phyloP scores from a whole-genome alignment of 2,888 invertebrate species.

The Kryphioiulus occultus region DNA sequence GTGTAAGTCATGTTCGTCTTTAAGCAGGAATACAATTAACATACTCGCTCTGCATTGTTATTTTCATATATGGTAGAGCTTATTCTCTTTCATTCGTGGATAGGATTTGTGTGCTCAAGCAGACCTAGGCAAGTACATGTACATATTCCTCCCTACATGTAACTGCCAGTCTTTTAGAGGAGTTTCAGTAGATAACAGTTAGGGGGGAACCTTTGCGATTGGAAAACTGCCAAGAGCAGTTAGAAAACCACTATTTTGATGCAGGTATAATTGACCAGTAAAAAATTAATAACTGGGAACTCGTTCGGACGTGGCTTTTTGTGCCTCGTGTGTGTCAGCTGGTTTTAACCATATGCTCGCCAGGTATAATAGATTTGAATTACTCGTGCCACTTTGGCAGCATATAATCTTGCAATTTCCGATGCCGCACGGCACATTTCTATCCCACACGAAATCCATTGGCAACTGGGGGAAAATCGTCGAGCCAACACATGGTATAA shows the following conservation, averaged over 20 bases:
- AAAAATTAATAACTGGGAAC: slow-evolving; percentile 39
- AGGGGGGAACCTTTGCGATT: not conserved
- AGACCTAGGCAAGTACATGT: too few relatives aligned
- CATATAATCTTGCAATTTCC: slow-evolving; percentile 34
- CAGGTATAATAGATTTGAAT: slow-evolving; percentile 39
- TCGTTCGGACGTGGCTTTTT: slow-evolving; percentile 36
- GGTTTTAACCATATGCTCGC: slow-evolving; percentile 32
- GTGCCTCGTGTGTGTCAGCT: not conserved
- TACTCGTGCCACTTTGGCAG: slow-evolving; percentile 36
- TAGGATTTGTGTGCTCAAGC: not conserved
- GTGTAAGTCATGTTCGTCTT: too few relatives aligned
- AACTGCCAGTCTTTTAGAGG: not conserved
- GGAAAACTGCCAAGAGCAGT: slow-evolving; percentile 32
- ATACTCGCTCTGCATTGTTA: not conserved
- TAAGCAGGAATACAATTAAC: too few relatives aligned
- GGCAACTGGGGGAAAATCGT: slow-evolving; percentile 15
- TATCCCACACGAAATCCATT: slow-evolving; percentile 5
- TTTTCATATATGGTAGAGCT: not conserved
- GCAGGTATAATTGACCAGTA: slow-evolving; percentile 39
- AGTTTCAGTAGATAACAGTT: not conserved
- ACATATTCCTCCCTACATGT: not conserved
- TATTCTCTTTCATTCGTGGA: not conserved
- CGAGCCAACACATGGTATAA: not conserved
- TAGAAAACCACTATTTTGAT: slow-evolving; percentile 36
- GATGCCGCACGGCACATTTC: slow-evolving; percentile 1